Evolutionary conservation across 2,113 vertebrate genomes (phyloP), one percentile per base, ranked within the genome.

Genomic region (Crocuta crocuta): DNA sequence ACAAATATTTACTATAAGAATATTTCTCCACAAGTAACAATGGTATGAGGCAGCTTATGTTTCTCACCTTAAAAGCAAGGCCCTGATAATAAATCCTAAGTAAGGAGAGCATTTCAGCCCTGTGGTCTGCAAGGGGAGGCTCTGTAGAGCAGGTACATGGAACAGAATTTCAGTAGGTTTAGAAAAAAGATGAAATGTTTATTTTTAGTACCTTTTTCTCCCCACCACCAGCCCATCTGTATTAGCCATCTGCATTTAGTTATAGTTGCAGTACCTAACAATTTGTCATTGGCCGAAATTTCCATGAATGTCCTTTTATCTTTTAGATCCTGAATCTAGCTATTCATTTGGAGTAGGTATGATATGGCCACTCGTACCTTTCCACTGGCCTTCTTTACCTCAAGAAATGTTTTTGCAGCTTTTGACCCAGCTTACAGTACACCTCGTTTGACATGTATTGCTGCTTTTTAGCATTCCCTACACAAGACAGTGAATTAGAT

Each of bases 241-340:
- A 94, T 97, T 86, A 92, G 82, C 94, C 91, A 92, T 95, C 97
- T 95, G 96, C 89, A 91, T 97, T 84, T 96, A 76, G 74, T 93
- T 96, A 76, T 94, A 95, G 95, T 91, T 87, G 58, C 24, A 76
- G 35, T 61, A 71, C 43, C 89, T 94, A 91, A 87, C 50, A 68
- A 78, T 91, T 93, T 95, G 84, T 93, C 89, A 85, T 10, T 97
- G 95, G 84, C 71, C 76, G 33, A 17, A 81, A 65, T 97, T 94
- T 81, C 85, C 50, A 80, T 39, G 50, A 23, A 43, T 86, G 74
- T 80, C 45, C n/a, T 96, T 89, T 89, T 35, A 87, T 80, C 74
- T 93, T 92, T n/a, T 95, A 82, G 87, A 86, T 91, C 78, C 68
- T 74, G 73, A 79, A 74, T 82, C n/a, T 81, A 83, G 61, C 68